Percentiles rank a stretch among this genome's conserved stretches.
Conservation (phyloP, 2,113 vertebrate species). For the Gavialis gangeticus region DNA sequence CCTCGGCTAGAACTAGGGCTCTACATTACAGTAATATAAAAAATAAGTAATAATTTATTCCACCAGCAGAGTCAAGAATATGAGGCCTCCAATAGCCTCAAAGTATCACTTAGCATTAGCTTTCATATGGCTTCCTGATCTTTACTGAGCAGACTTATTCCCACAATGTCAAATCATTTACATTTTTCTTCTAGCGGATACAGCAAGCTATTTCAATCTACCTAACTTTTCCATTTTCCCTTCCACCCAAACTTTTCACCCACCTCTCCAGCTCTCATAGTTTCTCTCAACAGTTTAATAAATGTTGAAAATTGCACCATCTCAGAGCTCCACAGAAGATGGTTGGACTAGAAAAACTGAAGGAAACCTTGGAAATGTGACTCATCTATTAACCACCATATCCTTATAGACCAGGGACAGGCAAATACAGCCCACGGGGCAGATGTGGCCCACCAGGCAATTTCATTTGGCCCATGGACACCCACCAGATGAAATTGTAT, state of each 20-base stretch:
- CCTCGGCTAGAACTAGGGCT: background rate
- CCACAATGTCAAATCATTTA: fast-evolving
- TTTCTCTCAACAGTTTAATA: background rate
- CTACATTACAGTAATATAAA: background rate
- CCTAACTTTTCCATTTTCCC: background rate
- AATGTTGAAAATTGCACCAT: background rate
- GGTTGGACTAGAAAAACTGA: background rate
- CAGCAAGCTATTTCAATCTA: background rate
- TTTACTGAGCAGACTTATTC: background rate
- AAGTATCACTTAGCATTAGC: background rate
- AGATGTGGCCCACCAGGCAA: no score
- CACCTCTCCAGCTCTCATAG: background rate
- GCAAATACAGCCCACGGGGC: no score
- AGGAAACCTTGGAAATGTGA: background rate
- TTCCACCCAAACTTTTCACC: background rate
- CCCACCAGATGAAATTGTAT: no score
- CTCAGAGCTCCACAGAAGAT: background rate
- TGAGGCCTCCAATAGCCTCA: background rate
- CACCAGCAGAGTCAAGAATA: background rate
- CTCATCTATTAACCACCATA: no score
- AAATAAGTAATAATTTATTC: background rate
- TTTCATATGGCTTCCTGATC: background rate
- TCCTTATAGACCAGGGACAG: no score
- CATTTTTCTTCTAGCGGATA: background rate
- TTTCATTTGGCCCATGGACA: no score